A percentile compares a stretch with the other conserved stretches of the same genome.
Conservation (phyloP, 2,888 invertebrate species). For the Mycalesis mineus region DNA sequence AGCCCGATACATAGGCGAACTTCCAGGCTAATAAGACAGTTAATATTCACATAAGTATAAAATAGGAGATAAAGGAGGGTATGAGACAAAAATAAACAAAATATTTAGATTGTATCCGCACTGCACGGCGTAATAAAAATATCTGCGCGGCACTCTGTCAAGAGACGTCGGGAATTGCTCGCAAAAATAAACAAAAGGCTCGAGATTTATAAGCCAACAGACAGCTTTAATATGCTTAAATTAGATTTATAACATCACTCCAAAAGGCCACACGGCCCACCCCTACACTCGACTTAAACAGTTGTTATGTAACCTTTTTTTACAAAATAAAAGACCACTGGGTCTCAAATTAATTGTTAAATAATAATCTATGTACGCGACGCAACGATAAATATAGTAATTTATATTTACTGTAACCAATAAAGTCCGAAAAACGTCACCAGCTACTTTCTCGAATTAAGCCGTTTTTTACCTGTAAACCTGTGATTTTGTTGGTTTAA, state of each 20-base stretch:
- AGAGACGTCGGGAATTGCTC: neutral
- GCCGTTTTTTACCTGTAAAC: too few relatives aligned
- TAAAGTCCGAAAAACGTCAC: too few relatives aligned
- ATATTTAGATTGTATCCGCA: neutral
- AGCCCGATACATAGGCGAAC: too few relatives aligned
- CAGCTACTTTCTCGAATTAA: too few relatives aligned
- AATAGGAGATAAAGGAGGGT: neutral
- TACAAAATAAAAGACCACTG: neutral
- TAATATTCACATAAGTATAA: neutral
- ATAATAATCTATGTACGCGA: too few relatives aligned
- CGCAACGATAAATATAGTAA: too few relatives aligned
- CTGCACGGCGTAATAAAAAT: conserved; percentile 4
- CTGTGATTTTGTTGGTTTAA: too few relatives aligned
- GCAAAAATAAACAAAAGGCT: conserved; percentile 12
- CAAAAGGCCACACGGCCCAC: neutral
- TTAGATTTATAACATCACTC: conserved; percentile 15
- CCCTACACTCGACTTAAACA: neutral
- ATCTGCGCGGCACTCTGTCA: conserved; percentile 1
- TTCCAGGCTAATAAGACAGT: too few relatives aligned
- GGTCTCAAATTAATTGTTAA: neutral
- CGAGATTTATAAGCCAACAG: conserved; percentile 11
- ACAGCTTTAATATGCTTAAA: conserved; percentile 19
- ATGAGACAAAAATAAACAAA: neutral
- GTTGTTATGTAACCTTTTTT: neutral
- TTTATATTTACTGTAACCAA: too few relatives aligned